A percentile compares a stretch with the other conserved stretches of the same genome.
These are phyloP conservation scores for Pseudoips prasinana DNA, from an alignment of 2,888 invertebrate genomes.

Conservation along the genomic window DNA sequence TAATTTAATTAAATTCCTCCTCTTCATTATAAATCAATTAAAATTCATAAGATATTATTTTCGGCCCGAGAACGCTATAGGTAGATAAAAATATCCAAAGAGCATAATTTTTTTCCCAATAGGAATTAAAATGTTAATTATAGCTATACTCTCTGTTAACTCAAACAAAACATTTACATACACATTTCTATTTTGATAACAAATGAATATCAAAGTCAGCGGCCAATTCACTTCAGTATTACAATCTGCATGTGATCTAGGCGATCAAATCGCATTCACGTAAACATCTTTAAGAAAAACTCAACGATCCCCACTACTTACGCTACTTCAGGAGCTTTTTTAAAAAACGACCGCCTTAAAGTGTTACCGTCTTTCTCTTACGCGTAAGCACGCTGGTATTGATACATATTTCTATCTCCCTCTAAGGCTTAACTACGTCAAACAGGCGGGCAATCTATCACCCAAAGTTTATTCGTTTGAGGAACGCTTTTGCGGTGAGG, in stretches of 20 bases:
- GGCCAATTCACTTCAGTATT: slow-evolving; percentile 45
- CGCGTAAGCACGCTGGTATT: slow-evolving; percentile 11
- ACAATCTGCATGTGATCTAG: slow-evolving; percentile 55
- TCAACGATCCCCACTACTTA: slow-evolving; percentile 80
- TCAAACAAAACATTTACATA: no score
- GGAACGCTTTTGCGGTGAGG: slow-evolving; percentile 76
- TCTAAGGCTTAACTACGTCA: slow-evolving; percentile 71
- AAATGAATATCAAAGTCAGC: no score
- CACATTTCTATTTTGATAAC: no score
- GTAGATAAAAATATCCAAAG: no score
- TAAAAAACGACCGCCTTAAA: slow-evolving; percentile 69
- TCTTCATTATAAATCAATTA: no score
- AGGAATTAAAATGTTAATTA: no score
- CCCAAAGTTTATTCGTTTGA: slow-evolving; percentile 78
- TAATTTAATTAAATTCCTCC: no score
- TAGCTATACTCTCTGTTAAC: no score
- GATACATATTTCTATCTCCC: slow-evolving; percentile 45
- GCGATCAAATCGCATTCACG: slow-evolving; percentile 78
- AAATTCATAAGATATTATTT: no score
- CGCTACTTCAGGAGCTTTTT: slow-evolving; percentile 74
- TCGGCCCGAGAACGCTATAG: no score
- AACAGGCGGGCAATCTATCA: slow-evolving; percentile 77
- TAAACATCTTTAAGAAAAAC: slow-evolving; percentile 82
- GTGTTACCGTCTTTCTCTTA: slow-evolving; percentile 45
- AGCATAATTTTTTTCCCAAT: no score